phyloP scores from a whole-genome alignment of 2,797 vertebrate genomes.

The Saxicola maurus region DNA sequence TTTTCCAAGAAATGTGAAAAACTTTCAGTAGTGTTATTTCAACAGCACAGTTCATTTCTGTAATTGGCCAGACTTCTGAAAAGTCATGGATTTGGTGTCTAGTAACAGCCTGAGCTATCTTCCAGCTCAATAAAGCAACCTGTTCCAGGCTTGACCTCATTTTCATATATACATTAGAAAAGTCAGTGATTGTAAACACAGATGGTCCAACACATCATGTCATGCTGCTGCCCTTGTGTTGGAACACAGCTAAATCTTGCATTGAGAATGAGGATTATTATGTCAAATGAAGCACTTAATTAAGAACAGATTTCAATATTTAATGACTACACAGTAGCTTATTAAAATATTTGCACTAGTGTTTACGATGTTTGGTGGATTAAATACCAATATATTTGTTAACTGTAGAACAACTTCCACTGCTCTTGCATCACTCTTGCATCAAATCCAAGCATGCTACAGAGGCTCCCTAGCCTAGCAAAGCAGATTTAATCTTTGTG shows the following conservation, averaged over 20 bases:
- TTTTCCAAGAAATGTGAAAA: not conserved
- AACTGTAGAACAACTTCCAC: not conserved
- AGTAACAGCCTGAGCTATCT: not conserved
- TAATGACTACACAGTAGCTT: constrained; percentile 40
- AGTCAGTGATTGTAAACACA: constrained; percentile 42
- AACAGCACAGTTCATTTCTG: not conserved
- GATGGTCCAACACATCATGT: constrained; percentile 31
- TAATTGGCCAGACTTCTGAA: not conserved
- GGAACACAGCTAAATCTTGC: constrained; percentile 4
- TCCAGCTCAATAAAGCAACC: constrained; percentile 16
- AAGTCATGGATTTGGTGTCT: not conserved
- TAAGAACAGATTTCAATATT: constrained; percentile 53
- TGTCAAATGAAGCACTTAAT: constrained; percentile 48
- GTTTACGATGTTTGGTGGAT: constrained; percentile 17
- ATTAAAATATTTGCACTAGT: constrained; percentile 39
- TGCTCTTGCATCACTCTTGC: not conserved
- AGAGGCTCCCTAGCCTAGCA: not conserved
- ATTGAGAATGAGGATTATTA: constrained; percentile 36
- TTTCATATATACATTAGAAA: constrained; percentile 35
- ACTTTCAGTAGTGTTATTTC: not conserved
- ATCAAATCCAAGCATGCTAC: not conserved
- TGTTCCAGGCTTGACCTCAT: constrained; percentile 14
- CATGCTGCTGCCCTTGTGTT: constrained; percentile 39
- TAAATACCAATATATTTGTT: constrained; percentile 26
- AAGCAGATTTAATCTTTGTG: not conserved